A percentile compares a stretch with the other conserved stretches of the same genome.
These are phyloP conservation scores for Eolophus roseicapilla DNA, from an alignment of 2,113 vertebrate species.

Conservation along the genomic window DNA sequence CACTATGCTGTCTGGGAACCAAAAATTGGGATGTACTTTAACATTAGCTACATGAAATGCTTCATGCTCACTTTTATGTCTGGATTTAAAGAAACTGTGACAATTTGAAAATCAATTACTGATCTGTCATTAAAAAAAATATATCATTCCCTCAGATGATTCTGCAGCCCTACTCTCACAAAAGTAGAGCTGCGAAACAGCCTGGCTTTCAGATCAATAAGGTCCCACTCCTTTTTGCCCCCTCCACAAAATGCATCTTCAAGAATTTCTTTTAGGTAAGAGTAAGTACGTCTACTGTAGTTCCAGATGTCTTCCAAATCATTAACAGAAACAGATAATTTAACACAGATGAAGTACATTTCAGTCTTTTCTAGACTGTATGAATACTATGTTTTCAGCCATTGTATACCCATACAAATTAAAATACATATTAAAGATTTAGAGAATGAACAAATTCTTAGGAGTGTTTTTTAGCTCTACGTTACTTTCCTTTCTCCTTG, in stretches of 20 bases:
- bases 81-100: neutral
- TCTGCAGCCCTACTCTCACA: neutral
- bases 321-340: neutral
- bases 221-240: neutral
- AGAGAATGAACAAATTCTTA: neutral
- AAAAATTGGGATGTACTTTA: neutral
- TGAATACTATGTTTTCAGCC: neutral
- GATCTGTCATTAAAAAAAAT: neutral
- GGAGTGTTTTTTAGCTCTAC: neutral
- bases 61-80: neutral
- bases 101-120: neutral
- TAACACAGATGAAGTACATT: neutral
- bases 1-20: neutral
- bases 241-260: neutral
- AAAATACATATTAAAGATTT: neutral
- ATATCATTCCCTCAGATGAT: neutral
- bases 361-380: neutral
- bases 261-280: neutral
- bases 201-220: neutral
- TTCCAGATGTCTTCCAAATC: neutral
- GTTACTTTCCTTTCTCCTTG: slow-evolving; percentile 28
- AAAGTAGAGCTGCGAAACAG: neutral
- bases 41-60: neutral
- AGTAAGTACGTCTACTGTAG: neutral
- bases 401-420: neutral